Base-by-base conservation (phyloP, 2,113 vertebrate genomes). In the Zosterops japonicus region DNA sequence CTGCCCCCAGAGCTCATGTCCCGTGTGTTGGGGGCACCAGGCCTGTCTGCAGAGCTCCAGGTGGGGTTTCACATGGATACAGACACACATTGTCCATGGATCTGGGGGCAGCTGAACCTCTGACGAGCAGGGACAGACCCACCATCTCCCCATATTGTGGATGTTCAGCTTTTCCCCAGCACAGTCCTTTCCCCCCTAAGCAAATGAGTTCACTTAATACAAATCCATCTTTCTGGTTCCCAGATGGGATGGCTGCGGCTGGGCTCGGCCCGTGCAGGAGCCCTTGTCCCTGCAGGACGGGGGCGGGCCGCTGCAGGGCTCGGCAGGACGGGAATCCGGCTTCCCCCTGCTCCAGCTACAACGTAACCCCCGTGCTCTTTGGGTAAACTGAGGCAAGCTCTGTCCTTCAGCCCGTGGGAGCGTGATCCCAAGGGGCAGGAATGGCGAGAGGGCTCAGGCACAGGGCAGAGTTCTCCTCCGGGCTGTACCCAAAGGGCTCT, bases 371-470 rank as follows among this genome's bases (percentile, higher is more conserved):
- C 23, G 1, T 11, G 35, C 60, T 39, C 81, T 52, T 10, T 14
- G 24, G 92, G 49, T 65, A 90, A 79, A 87, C 74, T 53, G 84
- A 93, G 93, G 95, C 36, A 64, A 64, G 57, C 24, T 16, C 27
- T 20, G 61, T 36, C 81, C 47, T 39, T 41, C 69, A 12, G 42
- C 16, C 9, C 28, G 3, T 1, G 3, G 25, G 64, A 81, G n/a
- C 19, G 65, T 0, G 69, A 44, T n/a, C 65, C 65, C 49, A 1
- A 23, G 22, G 23, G 53, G 41, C 39, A 14, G 21, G 24, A n/a
- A 12, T 14, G 72, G 63, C 2, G 29, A 47, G 24, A 33, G 39
- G 55, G 71, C 42, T 78, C 55, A 24, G 78, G 7, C 44, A 9
- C 23, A 8, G 31, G n/a, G 46, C n/a, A 41, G 35, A 35, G 28